Evolutionary conservation across 2,113 vertebrate genomes (phyloP).

Genomic region (Brevimyrus niger): DNA sequence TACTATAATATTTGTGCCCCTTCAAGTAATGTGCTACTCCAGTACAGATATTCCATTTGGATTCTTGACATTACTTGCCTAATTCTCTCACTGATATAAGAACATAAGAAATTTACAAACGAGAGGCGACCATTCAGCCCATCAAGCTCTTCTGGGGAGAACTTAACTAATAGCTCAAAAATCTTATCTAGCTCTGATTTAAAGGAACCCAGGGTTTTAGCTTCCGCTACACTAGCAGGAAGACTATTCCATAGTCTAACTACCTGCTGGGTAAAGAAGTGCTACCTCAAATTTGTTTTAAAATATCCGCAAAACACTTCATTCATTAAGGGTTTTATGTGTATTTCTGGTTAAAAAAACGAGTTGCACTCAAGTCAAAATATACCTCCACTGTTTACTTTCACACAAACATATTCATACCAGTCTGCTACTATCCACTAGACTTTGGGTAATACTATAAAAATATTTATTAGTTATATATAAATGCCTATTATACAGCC

Average conservation of each 20-base stretch:
- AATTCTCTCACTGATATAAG: too few relatives aligned
- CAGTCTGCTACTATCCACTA: not conserved
- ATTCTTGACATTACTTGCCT: not conserved
- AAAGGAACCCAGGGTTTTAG: too few relatives aligned
- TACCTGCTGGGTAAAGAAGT: too few relatives aligned
- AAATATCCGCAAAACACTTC: not conserved
- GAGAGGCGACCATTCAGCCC: too few relatives aligned
- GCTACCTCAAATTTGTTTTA: too few relatives aligned
- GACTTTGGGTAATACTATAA: not conserved
- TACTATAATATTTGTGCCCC: too few relatives aligned
- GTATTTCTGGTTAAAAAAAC: not conserved
- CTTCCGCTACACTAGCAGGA: too few relatives aligned
- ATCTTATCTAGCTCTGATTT: too few relatives aligned
- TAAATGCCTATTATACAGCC: not conserved
- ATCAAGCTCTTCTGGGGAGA: too few relatives aligned
- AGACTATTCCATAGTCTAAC: too few relatives aligned
- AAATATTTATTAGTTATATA: not conserved
- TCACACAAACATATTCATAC: not conserved
- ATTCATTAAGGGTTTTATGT: not conserved
- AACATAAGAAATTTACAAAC: too few relatives aligned
- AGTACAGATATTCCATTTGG: not conserved
- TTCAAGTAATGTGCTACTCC: not conserved
- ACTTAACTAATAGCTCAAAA: too few relatives aligned
- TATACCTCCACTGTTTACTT: not conserved
- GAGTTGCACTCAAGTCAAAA: not conserved